Evolutionary conservation across 2,113 vertebrate genomes (phyloP).

Genomic region (Malaclemys terrapin): DNA sequence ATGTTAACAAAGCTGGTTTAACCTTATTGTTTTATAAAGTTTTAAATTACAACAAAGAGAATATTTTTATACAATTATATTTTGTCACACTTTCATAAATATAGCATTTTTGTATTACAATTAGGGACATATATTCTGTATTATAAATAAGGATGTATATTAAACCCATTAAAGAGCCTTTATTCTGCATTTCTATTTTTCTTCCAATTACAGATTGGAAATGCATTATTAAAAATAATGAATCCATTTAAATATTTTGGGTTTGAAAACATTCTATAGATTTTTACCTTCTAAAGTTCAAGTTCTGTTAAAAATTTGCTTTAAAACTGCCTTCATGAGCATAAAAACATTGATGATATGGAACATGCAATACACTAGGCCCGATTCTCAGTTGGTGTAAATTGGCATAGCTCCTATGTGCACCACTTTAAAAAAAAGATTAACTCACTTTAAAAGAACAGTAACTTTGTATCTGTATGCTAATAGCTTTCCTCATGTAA

Average conservation of each 20-base stretch:
- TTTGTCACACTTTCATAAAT: not conserved
- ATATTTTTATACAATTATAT: not conserved
- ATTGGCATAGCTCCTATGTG: not conserved
- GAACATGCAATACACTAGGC: rapidly evolving
- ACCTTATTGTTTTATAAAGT: not conserved
- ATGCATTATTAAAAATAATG: not conserved
- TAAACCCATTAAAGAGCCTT: not conserved
- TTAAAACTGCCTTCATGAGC: not conserved
- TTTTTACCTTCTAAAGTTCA: not conserved
- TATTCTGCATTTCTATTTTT: not conserved
- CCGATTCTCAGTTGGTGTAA: not conserved
- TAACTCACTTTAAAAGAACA: not conserved
- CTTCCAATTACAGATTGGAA: not conserved
- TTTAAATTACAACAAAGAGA: not conserved
- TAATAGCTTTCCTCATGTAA: not conserved
- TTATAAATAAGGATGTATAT: not conserved
- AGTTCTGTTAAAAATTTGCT: not conserved
- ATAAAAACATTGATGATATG: rapidly evolving
- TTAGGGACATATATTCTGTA: not conserved
- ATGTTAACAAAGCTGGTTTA: not conserved
- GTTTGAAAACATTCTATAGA: not conserved
- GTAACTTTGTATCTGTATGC: not conserved
- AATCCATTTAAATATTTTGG: not conserved
- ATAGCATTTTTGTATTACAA: not conserved
- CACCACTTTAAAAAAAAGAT: not conserved